These are phyloP conservation scores for Synergus itoensis DNA, from an alignment of 2,888 invertebrate species.

Conservation along the genomic window DNA sequence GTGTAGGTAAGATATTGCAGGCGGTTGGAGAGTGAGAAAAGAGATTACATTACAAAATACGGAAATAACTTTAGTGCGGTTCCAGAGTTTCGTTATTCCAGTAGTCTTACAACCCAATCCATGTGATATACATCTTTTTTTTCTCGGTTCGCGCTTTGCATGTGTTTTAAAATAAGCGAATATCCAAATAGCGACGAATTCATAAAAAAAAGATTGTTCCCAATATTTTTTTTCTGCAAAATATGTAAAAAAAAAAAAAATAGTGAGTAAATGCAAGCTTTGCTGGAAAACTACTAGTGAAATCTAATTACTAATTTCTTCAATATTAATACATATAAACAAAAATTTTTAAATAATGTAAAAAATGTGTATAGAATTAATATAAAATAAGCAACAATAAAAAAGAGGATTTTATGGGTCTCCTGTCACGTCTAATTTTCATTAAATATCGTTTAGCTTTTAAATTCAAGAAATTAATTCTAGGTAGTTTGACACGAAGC, in stretches of 20 bases:
- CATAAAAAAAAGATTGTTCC: neutral
- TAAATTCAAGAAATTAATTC: neutral
- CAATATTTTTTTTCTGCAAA: neutral
- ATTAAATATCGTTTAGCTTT: neutral
- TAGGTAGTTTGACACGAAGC: neutral
- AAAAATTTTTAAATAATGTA: neutral
- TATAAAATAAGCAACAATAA: neutral
- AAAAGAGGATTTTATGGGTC: neutral
- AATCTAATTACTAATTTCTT: neutral
- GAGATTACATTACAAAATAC: conserved; percentile 61
- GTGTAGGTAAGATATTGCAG: conserved; percentile 40
- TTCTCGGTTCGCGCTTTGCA: neutral
- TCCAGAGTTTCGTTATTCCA: conserved; percentile 58
- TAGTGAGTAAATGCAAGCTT: neutral
- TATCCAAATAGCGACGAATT: neutral
- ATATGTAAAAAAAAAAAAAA: neutral
- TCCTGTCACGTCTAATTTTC: neutral
- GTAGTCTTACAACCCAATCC: conserved; percentile 17
- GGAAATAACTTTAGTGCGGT: conserved; percentile 71
- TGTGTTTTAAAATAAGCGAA: neutral
- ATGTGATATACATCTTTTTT: conserved; percentile 1
- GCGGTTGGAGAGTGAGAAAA: conserved; percentile 55
- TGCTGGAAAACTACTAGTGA: neutral
- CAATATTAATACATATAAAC: neutral
- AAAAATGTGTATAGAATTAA: neutral